Evolutionary conservation across 2,113 vertebrate species (phyloP), one percentile per base, ranked within the genome.

Genomic region (Pavo muticus): DNA sequence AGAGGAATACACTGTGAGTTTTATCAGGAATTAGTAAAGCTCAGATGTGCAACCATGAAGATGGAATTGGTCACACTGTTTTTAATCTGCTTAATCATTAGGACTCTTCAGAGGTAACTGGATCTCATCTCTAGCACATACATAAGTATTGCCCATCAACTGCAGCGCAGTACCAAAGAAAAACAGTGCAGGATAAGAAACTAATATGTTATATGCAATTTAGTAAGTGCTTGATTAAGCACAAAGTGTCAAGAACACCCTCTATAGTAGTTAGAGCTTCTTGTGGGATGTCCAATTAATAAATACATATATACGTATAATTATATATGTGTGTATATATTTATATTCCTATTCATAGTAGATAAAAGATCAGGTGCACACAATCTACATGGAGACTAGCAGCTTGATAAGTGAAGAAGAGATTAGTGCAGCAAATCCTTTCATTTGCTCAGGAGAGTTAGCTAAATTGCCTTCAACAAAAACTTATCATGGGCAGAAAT

Each of bases 381-480:
- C 5, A 52, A 47, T 69, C 23, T 37, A 25, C 17, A 69, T 5
- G 61, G 27, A 84, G 16, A 19, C 16, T 78, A 91, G 48, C 35
- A 83, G 16, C 54, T 82, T 92, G 54, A 39, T 84, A 91, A 92
- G 52, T 64, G 82, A 85, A 30, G 42, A 70, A 70, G 87, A 76
- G 40, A 67, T 83, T 85, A 59, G 42, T 60, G 75, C 91, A 56
- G 56, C 7, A 94, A 89, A 94, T 52, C 0, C 63, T 88, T 91
- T 91, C 39, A 59, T 44, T 64, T 92, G 25, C 72, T 90, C n/a
- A 35, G 32, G 72, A 85, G 75, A 88, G 75, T 70, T 83, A 73
- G 24, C 23, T 94, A 89, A 93, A 92, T 75, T 89, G 48, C 37
- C 87, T 93, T 87, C 88, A 90, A 72, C 18, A 69, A 60, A 75